These are phyloP conservation scores for Ciconia maguari DNA, from an alignment of 2,113 vertebrate species.

Conservation along the genomic window DNA sequence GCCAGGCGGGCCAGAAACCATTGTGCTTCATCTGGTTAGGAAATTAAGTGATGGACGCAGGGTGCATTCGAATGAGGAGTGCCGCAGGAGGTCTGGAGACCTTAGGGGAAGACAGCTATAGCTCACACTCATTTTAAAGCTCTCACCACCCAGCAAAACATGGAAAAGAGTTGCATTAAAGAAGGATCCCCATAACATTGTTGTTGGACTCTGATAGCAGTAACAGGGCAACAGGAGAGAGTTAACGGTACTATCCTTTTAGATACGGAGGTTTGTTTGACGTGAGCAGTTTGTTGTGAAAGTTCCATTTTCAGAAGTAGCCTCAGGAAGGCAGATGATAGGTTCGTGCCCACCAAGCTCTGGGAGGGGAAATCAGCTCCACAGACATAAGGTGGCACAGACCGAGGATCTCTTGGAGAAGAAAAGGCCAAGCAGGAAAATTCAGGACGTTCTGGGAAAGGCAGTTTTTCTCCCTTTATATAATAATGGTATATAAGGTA, in stretches of 20 bases:
- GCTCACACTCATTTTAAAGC: neutral
- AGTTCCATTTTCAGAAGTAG: neutral
- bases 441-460: neutral
- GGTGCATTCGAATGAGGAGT: slow-evolving; percentile 4
- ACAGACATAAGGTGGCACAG: neutral
- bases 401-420: neutral
- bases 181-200: neutral
- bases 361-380: neutral
- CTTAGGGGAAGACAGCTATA: neutral
- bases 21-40: slow-evolving; percentile 12
- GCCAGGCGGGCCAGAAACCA: neutral
- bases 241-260: neutral
- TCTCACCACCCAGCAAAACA: neutral
- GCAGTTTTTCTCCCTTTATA: neutral
- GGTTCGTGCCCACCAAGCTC: neutral
- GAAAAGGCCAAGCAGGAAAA: neutral
- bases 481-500: neutral
- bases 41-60: slow-evolving; percentile 16
- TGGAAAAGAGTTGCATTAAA: neutral
- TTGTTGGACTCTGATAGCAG: neutral
- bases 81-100: neutral
- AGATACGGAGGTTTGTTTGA: neutral
- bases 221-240: neutral
- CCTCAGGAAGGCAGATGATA: neutral
- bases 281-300: neutral